These are phyloP conservation scores for Sarotherodon lohbergeri DNA, from an alignment of 2,113 vertebrate genomes.

Conservation along the genomic window DNA sequence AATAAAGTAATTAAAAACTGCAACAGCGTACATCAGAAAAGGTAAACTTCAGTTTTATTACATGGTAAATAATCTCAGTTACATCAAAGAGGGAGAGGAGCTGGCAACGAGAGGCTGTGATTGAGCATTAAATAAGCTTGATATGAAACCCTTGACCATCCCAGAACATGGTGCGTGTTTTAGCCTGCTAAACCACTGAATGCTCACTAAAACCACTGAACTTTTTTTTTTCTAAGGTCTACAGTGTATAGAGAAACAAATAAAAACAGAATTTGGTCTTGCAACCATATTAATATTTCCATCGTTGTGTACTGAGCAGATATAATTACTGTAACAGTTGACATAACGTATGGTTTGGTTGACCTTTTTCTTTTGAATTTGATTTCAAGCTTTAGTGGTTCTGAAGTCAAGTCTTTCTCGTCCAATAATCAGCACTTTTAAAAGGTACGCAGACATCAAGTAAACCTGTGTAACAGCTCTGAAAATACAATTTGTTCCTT, in stretches of 20 bases:
- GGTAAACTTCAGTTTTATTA: conserved; percentile 23
- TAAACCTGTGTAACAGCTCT: conserved; percentile 9
- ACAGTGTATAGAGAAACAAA: neutral
- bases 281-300: neutral
- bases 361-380: neutral
- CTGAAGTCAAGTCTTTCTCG: neutral
- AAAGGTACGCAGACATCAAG: neutral
- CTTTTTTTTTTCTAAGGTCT: neutral
- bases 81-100: neutral
- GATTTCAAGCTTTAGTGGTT: conserved; percentile 63
- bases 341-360: neutral
- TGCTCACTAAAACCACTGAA: neutral
- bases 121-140: neutral
- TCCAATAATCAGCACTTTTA: neutral
- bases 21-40: neutral
- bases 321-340: conserved; percentile 3
- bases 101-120: neutral
- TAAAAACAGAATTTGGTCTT: neutral
- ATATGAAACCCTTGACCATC: neutral
- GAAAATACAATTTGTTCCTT: conserved; percentile 15
- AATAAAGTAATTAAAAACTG: conserved; percentile 25
- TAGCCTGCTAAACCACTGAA: conserved; percentile 47
- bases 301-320: neutral
- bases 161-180: conserved; percentile 2
- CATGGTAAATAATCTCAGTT: neutral